Evolutionary conservation across 2,888 invertebrate genomes (phyloP).

Genomic region (Eupithecia abbreviata): DNA sequence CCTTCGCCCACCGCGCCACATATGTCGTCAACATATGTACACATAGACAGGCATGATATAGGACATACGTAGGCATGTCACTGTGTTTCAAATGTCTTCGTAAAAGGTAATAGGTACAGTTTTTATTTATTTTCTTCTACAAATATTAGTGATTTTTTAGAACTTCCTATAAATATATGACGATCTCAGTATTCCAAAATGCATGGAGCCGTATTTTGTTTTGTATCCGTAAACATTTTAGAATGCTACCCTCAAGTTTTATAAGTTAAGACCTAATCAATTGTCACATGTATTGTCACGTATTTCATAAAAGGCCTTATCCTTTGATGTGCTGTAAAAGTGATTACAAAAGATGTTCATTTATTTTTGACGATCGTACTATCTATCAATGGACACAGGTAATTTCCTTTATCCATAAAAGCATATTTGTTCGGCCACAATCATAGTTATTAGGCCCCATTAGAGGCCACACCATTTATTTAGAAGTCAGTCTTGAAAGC

Average conservation of each 20-base stretch:
- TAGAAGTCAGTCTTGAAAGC: slow-evolving; percentile 40
- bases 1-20: too few species aligned
- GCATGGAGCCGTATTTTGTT: not conserved
- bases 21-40: too few species aligned
- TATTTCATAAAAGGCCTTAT: not conserved
- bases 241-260: not conserved
- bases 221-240: not conserved
- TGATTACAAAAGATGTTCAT: not conserved
- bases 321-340: too few species aligned
- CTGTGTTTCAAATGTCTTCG: not conserved
- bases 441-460: slow-evolving; percentile 59
- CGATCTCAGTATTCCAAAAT: not conserved
- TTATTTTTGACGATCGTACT: slow-evolving; percentile 4
- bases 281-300: not conserved
- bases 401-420: slow-evolving; percentile 42
- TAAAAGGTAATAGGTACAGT: not conserved
- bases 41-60: too few species aligned
- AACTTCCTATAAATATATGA: not conserved
- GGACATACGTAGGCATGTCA: too few species aligned
- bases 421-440: slow-evolving; percentile 51
- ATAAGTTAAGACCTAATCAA: not conserved
- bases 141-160: not conserved
- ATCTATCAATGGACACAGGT: slow-evolving; percentile 25
- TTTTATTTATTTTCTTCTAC: not conserved
- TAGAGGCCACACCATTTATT: slow-evolving; percentile 54